Evolutionary conservation across 1,140 invertebrate species (phyloP), one percentile per base, ranked within the genome.

Genomic region (Diorhabda sublineata): DNA sequence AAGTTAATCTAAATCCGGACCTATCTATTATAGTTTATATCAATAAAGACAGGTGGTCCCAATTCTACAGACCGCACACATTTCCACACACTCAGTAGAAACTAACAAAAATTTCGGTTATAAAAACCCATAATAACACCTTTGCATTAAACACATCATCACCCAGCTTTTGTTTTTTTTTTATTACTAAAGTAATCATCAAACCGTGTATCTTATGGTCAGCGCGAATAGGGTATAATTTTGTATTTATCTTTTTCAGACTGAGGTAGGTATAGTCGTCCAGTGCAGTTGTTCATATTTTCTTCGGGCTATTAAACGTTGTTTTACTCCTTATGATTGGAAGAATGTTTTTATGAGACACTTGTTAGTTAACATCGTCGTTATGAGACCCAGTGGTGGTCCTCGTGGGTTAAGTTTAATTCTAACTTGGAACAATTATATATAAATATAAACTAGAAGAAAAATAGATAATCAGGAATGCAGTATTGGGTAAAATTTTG

Each of bases 181-280:
- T 66, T 65, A 69, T 71, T 26, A 26, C 47, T 68, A 45, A 56
- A 68, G 62, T 77, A 77, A 77, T 74, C 73, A 74, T 63, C 68
- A 11, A 45, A 47, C 61, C 64, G 42, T 44, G 56, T 47, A 42
- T 72, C 74, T 77, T 78, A 77, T 75, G 73, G 71, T 69, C 57
- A 66, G 73, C 74, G 71, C 75, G 75, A 74, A 79, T 79, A 79
- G 74, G 74, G 76, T 79, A 77, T 79, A 79, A 79, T 79, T 79
- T 79, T 76, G 75, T 76, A 76, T 74, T 79, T 79, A 79, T 79
- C 78, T 74, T 73, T 74, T 75, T 77, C 76, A 75, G 75, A 69
- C 75, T 74, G 77, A 72, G 78, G 78, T 79, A 74, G 78, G 76
- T 77, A 75, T 71, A 75, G 57, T 71, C 61, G 74, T 57, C 73